These are phyloP conservation scores for Leuciscus waleckii DNA, from an alignment of 2,797 vertebrate genomes.

Conservation along the genomic window DNA sequence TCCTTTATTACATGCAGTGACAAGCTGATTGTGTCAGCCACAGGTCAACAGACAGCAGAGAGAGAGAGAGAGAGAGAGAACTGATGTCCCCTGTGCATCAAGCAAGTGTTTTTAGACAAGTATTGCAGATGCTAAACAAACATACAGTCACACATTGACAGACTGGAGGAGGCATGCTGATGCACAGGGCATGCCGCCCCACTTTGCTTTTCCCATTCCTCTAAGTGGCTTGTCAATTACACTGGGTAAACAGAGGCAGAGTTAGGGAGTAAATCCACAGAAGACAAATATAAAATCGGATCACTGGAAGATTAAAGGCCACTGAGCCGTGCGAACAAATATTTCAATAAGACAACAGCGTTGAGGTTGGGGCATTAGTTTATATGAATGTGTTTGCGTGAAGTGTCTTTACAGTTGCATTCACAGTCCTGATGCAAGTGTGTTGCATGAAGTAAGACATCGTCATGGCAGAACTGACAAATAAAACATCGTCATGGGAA, in stretches of 20 bases:
- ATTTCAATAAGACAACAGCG: slow-evolving; percentile 61
- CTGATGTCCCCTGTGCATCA: slow-evolving; percentile 31
- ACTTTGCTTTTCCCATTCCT: slow-evolving; percentile 61
- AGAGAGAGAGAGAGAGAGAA: slow-evolving; percentile 15
- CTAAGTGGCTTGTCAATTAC: slow-evolving; percentile 69
- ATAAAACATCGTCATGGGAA: slow-evolving; percentile 40
- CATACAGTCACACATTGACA: slow-evolving; percentile 43
- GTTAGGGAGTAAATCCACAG: slow-evolving; percentile 63
- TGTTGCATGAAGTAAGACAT: slow-evolving; percentile 45
- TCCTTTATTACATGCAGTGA: slow-evolving; percentile 25
- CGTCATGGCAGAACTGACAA: slow-evolving; percentile 38
- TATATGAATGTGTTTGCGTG: slow-evolving; percentile 56
- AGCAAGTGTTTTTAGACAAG: slow-evolving; percentile 38
- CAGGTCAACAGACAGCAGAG: slow-evolving; percentile 51
- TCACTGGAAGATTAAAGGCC: slow-evolving; percentile 67
- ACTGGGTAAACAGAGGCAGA: slow-evolving; percentile 64
- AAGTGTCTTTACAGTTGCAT: slow-evolving; percentile 33
- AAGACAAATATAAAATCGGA: slow-evolving; percentile 65
- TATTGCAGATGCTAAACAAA: slow-evolving; percentile 57
- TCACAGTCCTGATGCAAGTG: slow-evolving; percentile 11
- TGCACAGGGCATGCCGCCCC: slow-evolving; percentile 58
- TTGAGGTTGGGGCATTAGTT: slow-evolving; percentile 52
- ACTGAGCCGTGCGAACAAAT: slow-evolving; percentile 62
- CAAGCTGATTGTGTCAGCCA: slow-evolving; percentile 39
- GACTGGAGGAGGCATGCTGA: slow-evolving; percentile 56